A percentile compares a stretch with the other conserved stretches of the same genome.
Conservation (phyloP, 1,140 invertebrate species). For the Saxidomus purpurata region DNA sequence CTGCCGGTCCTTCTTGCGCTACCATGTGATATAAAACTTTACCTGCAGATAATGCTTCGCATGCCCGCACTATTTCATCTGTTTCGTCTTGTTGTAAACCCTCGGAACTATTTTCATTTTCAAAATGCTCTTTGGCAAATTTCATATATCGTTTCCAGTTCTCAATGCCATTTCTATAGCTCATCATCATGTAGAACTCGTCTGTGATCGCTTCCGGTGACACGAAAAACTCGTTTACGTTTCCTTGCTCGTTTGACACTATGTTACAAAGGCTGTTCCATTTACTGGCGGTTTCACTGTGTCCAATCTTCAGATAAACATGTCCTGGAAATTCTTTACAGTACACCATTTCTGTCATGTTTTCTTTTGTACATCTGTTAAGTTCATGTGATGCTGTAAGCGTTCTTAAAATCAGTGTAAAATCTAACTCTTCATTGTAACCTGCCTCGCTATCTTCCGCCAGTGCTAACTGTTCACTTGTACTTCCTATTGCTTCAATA, state of each 20-base stretch:
- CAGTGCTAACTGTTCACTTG: not conserved
- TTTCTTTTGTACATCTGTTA: not conserved
- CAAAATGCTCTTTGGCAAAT: no score
- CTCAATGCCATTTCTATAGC: not conserved
- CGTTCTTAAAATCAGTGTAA: not conserved
- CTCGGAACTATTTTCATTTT: no score
- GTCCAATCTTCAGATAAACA: not conserved
- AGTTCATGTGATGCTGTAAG: not conserved
- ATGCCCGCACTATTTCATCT: no score
- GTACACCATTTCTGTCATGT: not conserved
- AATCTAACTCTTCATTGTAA: not conserved
- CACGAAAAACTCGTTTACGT: not conserved
- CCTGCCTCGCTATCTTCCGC: not conserved
- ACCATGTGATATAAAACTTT: not conserved
- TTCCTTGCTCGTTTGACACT: not conserved
- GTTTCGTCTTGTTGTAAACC: no score
- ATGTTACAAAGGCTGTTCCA: constrained; percentile 5
- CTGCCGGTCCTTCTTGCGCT: not conserved
- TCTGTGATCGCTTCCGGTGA: not conserved
- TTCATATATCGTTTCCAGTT: not conserved
- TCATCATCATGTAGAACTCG: not conserved
- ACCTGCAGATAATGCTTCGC: no score
- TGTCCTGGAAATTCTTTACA: not conserved
- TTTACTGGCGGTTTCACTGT: not conserved
- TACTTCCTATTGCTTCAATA: not conserved